A percentile compares a stretch with the other conserved stretches of the same genome.
Conservation (phyloP, 2,888 invertebrate species). For the Lissocephala sabroskyi region DNA sequence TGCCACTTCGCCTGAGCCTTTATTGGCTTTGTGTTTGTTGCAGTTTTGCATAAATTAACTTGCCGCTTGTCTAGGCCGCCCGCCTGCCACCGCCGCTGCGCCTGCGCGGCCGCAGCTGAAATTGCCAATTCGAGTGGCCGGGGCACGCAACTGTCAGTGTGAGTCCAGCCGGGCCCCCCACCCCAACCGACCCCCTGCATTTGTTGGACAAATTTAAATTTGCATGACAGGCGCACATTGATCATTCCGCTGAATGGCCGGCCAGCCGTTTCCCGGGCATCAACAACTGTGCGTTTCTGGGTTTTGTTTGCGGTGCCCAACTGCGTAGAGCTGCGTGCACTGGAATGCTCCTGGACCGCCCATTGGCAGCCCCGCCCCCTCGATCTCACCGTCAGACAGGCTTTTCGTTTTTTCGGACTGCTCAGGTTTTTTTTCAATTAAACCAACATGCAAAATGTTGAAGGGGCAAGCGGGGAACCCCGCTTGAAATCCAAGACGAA, state of each 20-base stretch:
- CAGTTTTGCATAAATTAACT: slow-evolving; percentile 56
- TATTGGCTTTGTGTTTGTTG: slow-evolving; percentile 47
- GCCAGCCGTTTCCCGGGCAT: too few species aligned
- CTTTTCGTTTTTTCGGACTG: too few species aligned
- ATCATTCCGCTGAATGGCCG: slow-evolving; percentile 28
- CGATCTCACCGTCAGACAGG: too few species aligned
- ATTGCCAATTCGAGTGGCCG: not conserved
- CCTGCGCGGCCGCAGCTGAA: not conserved
- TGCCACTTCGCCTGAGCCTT: slow-evolving; percentile 32
- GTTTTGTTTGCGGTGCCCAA: slow-evolving; percentile 1
- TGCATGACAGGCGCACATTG: slow-evolving; percentile 66
- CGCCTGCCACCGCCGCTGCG: slow-evolving; percentile 16
- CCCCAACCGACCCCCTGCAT: slow-evolving; percentile 6
- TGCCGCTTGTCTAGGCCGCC: slow-evolving; percentile 58
- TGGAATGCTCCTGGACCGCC: too few species aligned
- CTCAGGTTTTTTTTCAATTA: slow-evolving; percentile 54
- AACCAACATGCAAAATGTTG: slow-evolving; percentile 56
- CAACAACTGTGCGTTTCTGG: slow-evolving; percentile 15
- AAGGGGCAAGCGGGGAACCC: too few species aligned
- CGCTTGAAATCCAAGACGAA: too few species aligned
- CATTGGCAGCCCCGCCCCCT: too few species aligned
- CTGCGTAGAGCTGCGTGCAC: too few species aligned
- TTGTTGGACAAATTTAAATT: slow-evolving; percentile 61
- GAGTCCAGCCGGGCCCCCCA: not conserved
- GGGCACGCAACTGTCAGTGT: slow-evolving; percentile 6